Evolutionary conservation across 2,113 vertebrate genomes (phyloP), one percentile per base, ranked within the genome.

Genomic region (Regulus satrapa): DNA sequence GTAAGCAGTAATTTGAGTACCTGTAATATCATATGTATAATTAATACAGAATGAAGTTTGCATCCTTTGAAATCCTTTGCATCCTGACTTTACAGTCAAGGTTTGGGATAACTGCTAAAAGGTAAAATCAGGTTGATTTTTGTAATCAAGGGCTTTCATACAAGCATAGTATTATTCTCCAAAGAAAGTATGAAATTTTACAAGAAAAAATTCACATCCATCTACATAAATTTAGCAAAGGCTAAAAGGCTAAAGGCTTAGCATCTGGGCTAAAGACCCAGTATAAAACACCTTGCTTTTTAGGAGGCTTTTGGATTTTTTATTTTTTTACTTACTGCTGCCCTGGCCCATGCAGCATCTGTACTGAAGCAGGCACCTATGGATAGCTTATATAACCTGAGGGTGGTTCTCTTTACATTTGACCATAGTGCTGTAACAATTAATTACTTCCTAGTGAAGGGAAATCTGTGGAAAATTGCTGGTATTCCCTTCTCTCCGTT

Each of bases 281-380:
- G 18, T 23, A 55, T 40, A 40, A 45, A 68, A 10, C 14, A 28
- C 16, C 4, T 80, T 58, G 34, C 12, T 48, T 67, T 84, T 49
- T 15, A 34, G n/a, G 52, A 64, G 32, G 6, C 5, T 25, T 26
- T n/a, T 20, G 8, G 15, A 3, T 29, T 12, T 51, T 18, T 28
- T 41, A 40, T 41, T 54, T 51, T 38, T 58, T 31, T 29, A 29
- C 12, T 54, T 29, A 9, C 26, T 73, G 32, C 21, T 89, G 64
- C 18, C 31, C 36, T 63, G 31, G 20, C 10, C 52, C 23, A 14
- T 0, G 0, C 15, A 55, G 18, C 19, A 26, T 8, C 71, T 78
- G 18, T 58, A 38, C 8, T 38, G 66, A 55, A 59, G 29, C 34
- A 10, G 3, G 18, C 40, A 79, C 34, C 56, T 36, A 24, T 3